Percentiles rank a stretch among this genome's conserved stretches.
These are phyloP conservation scores for Heteromurus nitidus DNA, from an alignment of 2,888 invertebrate genomes.

Conservation along the genomic window DNA sequence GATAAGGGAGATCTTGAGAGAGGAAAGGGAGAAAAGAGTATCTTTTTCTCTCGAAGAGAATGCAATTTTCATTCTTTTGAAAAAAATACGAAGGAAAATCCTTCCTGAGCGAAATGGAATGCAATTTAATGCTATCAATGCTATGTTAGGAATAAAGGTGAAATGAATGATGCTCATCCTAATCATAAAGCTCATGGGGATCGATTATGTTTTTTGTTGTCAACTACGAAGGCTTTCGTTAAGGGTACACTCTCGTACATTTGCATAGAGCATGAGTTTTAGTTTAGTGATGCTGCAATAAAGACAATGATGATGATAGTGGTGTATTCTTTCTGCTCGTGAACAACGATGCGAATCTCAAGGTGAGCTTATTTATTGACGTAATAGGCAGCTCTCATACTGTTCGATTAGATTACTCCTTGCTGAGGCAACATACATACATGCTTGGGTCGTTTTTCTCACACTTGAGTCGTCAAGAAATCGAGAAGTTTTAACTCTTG, in stretches of 20 bases:
- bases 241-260: not conserved
- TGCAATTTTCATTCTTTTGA: no score
- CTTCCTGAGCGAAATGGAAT: no score
- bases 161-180: not conserved
- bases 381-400: constrained; percentile 9
- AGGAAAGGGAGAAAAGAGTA: no score
- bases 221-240: not conserved
- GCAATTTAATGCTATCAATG: no score
- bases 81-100: no score
- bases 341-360: not conserved
- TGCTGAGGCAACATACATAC: constrained; percentile 23
- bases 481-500: constrained; percentile 32
- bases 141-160: no score
- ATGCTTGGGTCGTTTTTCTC: constrained; percentile 45
- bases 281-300: no score
- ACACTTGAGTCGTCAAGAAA: constrained; percentile 52
- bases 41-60: no score
- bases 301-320: not conserved
- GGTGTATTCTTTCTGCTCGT: not conserved
- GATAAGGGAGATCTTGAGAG: no score
- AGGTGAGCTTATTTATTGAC: constrained; percentile 12
- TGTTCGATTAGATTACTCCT: not conserved
- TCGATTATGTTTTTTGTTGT: not conserved
- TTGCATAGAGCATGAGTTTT: no score
- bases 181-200: not conserved